phyloP scores from a whole-genome alignment of 2,113 vertebrate species.

The Oryzias celebensis region DNA sequence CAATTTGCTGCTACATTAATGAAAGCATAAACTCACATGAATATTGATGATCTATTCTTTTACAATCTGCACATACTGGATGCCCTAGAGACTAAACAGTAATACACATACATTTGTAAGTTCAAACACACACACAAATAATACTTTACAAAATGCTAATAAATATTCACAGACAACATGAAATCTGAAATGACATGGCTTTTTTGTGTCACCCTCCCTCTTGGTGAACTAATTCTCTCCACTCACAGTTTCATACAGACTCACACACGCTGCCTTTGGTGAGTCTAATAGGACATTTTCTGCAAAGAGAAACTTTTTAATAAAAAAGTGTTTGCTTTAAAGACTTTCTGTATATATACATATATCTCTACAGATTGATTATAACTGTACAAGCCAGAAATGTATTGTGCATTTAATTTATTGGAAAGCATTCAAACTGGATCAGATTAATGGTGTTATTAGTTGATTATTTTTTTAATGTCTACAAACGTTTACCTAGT shows the following conservation, averaged over 20 bases:
- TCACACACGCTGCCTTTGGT: conserved; percentile 4
- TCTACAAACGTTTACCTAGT: no score
- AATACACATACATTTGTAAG: conserved; percentile 14
- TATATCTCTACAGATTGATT: no score
- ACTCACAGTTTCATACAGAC: conserved; percentile 10
- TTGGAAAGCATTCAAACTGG: no score
- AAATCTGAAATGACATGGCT: conserved; percentile 60
- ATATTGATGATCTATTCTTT: conserved; percentile 78
- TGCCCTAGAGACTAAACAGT: conserved; percentile 64
- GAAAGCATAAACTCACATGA: conserved; percentile 74
- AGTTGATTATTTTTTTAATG: no score
- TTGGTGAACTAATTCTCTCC: conserved; percentile 10
- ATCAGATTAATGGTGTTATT: no score
- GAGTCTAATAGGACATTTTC: conserved; percentile 2
- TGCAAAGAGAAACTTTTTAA: neutral
- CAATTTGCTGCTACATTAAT: conserved; percentile 78
- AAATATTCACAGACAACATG: conserved; percentile 66
- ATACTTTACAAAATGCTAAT: conserved; percentile 69
- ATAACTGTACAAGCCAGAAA: no score
- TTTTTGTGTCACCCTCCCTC: conserved; percentile 35
- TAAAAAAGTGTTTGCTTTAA: neutral
- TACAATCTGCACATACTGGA: conserved; percentile 69
- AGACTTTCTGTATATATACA: no score
- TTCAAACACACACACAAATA: conserved; percentile 41
- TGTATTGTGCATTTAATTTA: no score